phyloP scores from a whole-genome alignment of 2,113 vertebrate species.

The Pteruthius melanotis region DNA sequence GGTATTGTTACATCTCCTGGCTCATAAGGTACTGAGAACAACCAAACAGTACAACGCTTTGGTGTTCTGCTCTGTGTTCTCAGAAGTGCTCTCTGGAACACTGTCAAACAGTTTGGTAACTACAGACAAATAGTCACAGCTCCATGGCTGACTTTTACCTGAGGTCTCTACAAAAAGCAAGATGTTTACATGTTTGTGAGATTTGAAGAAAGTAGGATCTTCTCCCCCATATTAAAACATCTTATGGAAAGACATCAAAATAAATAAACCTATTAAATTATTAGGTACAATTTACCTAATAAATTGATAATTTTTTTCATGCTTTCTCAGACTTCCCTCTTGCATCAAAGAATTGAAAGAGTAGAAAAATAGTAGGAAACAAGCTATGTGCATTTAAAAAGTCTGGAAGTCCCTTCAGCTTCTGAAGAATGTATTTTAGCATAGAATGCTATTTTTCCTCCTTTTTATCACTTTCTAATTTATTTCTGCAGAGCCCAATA shows the following conservation, averaged over 20 bases:
- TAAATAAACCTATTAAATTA: not conserved
- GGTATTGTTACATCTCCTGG: slow-evolving; percentile 25
- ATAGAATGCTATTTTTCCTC: not conserved
- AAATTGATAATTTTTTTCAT: not conserved
- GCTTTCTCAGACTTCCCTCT: not conserved
- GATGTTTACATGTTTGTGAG: not conserved
- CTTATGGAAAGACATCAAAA: not conserved
- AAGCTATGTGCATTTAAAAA: not conserved
- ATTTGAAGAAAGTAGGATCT: not conserved
- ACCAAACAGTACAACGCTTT: not conserved
- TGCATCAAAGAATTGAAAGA: not conserved
- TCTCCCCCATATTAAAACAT: not conserved
- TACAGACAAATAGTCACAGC: not conserved
- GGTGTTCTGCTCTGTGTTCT: not conserved
- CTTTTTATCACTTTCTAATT: not conserved
- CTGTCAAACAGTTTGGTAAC: not conserved
- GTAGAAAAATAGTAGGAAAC: not conserved
- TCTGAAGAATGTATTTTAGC: not conserved
- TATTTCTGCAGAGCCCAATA: not conserved
- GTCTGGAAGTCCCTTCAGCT: not conserved
- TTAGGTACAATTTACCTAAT: not conserved
- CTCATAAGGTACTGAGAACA: not conserved
- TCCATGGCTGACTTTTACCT: not conserved
- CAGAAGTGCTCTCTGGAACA: not conserved
- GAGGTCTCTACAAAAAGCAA: not conserved